Evolutionary conservation across 1,140 invertebrate genomes (phyloP), one percentile per base, ranked within the genome.

Genomic region (Metaphire vulgaris): DNA sequence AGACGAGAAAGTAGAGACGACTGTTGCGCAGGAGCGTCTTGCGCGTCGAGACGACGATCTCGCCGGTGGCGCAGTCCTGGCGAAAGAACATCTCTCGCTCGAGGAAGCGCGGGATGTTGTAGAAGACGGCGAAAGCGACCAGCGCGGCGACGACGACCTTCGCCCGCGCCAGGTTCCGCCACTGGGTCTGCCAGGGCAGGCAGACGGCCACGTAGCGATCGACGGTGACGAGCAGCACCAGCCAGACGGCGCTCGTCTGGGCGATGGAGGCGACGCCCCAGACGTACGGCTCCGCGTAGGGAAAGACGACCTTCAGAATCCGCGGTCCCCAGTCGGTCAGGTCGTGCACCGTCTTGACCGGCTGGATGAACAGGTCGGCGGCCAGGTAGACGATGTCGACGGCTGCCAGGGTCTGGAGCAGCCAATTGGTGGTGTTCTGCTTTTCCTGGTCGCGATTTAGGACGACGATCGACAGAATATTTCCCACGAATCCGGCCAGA

Each of bases 21-120:
- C 66, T 77, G 15, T 76, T 32, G 14, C 76, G n/a, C 15, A 77
- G 28, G 21, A 29, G 32, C 33, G 76, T 69, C 68, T 72, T 74
- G 26, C 66, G 21, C 31, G 41, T 34, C 33, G 26, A n/a, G n/a
- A n/a, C n/a, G n/a, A n/a, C n/a, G n/a, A n/a, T n/a, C n/a, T n/a
- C n/a, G n/a, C n/a, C n/a, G n/a, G n/a, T n/a, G n/a, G n/a, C n/a
- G 29, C 69, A 71, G 6, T 32, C 6, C 33, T n/a, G 28, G 0
- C 28, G 69, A 29, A 33, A 32, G 28, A 71, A 32, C 16, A 74
- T 32, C 29, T 69, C 30, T 26, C 76, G 70, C 67, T 77, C 76
- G 68, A 77, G 74, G 56, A 77, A 69, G 0, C 76, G 56, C 2
- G 76, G 76, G n/a, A 77, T 68, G 72, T 77, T 77, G 72, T 77